A percentile compares a stretch with the other conserved stretches of the same genome.
Conservation (phyloP, 2,113 vertebrate species). For the Lanius ludovicianus region DNA sequence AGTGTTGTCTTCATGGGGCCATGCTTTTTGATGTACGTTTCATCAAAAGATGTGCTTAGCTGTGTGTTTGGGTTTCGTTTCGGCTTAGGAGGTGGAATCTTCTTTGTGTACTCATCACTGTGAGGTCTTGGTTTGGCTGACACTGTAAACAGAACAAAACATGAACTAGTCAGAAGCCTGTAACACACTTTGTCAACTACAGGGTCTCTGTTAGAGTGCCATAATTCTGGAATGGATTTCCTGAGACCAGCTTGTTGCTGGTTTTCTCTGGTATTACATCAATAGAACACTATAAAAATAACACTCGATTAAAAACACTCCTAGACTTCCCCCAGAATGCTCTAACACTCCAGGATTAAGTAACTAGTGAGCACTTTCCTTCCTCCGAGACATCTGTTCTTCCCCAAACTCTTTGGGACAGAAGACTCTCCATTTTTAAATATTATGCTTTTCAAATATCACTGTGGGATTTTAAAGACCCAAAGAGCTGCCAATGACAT, state of each 20-base stretch:
- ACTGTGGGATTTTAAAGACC: background rate
- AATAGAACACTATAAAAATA: constrained; percentile 1
- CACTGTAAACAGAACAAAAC: constrained; percentile 53
- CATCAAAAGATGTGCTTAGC: constrained; percentile 94
- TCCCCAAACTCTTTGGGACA: background rate
- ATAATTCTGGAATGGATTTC: background rate
- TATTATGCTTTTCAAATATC: background rate
- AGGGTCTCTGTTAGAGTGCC: background rate
- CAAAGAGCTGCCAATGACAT: background rate
- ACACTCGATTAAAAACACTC: background rate
- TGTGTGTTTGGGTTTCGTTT: constrained; percentile 96
- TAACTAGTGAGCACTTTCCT: background rate
- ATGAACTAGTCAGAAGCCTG: background rate
- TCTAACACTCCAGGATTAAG: background rate
- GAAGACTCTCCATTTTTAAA: background rate
- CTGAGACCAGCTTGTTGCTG: background rate
- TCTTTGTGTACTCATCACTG: constrained; percentile 89
- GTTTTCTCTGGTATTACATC: background rate
- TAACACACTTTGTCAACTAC: background rate
- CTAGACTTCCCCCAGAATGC: background rate
- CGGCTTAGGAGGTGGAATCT: constrained; percentile 95
- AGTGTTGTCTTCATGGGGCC: constrained; percentile 76
- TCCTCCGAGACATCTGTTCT: background rate
- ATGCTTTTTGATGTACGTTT: constrained; percentile 87
- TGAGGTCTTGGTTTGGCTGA: constrained; percentile 81